Percentiles rank a stretch among this genome's conserved stretches.
phyloP scores from a whole-genome alignment of 1,140 invertebrate species.

The silkworm (Bombyx mori) region DNA sequence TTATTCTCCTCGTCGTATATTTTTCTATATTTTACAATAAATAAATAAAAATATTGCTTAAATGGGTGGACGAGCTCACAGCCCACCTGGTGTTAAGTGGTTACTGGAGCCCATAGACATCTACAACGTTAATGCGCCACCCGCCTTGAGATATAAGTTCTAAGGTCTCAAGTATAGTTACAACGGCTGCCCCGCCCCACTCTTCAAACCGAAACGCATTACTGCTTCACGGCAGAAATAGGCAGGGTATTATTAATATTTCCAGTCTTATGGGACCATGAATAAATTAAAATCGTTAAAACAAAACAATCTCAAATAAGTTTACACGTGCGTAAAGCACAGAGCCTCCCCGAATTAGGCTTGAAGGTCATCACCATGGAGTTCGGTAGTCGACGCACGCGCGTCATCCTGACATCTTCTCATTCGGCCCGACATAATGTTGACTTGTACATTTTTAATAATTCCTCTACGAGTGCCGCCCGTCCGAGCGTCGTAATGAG shows the following conservation, averaged over 20 bases:
- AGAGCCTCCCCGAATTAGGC: neutral
- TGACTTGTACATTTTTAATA: constrained; percentile 51
- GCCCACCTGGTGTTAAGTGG: no score
- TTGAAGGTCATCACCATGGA: no score
- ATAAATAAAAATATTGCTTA: neutral
- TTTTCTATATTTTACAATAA: no score
- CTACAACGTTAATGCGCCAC: no score
- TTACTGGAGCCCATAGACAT: no score
- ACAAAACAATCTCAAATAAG: neutral
- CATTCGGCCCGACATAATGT: constrained; percentile 46
- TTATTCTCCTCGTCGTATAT: no score
- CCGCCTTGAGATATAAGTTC: no score
- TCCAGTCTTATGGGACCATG: neutral
- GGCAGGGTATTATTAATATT: neutral
- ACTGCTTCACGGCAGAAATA: no score
- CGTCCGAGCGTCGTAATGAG: no score
- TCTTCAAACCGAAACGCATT: no score
- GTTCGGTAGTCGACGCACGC: constrained; percentile 27
- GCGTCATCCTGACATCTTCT: constrained; percentile 45
- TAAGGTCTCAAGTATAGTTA: no score
- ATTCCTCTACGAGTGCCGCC: constrained; percentile 8
- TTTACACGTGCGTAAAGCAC: constrained; percentile 3
- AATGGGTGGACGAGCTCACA: neutral
- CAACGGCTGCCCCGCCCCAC: no score
- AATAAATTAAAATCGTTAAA: neutral